Conservation (phyloP, 2,113 vertebrate species). For the Dipodomys spectabilis region DNA sequence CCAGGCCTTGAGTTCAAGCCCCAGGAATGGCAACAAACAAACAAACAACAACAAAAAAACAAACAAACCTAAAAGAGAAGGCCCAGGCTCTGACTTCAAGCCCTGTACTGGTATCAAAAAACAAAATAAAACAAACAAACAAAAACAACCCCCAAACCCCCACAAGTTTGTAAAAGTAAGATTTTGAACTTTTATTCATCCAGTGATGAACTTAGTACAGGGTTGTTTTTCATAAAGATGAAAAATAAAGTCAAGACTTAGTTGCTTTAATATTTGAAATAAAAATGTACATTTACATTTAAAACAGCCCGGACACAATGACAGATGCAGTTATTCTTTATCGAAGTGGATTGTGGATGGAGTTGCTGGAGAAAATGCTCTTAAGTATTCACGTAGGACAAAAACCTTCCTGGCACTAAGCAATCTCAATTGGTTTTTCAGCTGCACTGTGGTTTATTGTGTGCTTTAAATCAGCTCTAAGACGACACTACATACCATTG, state of each 20-base stretch:
- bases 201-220: neutral
- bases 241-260: constrained; percentile 39
- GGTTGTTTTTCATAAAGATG: constrained; percentile 28
- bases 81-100: no score
- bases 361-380: constrained; percentile 77
- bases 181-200: neutral
- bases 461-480: constrained; percentile 85
- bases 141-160: no score
- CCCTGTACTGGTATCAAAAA: no score
- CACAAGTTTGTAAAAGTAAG: neutral
- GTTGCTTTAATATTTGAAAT: constrained; percentile 46
- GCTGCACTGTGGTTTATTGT: constrained; percentile 83
- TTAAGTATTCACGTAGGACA: constrained; percentile 83
- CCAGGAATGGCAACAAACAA: no score
- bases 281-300: constrained; percentile 64
- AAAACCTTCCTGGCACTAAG: constrained; percentile 81
- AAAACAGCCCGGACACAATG: constrained; percentile 54
- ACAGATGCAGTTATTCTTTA: constrained; percentile 68
- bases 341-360: constrained; percentile 78
- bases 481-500: constrained; percentile 79
- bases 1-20: no score
- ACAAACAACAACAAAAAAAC: no score
- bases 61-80: no score
- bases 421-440: constrained; percentile 85
- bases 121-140: no score